Conservation (phyloP, 2,797 vertebrate genomes). For the Mormyrops attenuatus region DNA sequence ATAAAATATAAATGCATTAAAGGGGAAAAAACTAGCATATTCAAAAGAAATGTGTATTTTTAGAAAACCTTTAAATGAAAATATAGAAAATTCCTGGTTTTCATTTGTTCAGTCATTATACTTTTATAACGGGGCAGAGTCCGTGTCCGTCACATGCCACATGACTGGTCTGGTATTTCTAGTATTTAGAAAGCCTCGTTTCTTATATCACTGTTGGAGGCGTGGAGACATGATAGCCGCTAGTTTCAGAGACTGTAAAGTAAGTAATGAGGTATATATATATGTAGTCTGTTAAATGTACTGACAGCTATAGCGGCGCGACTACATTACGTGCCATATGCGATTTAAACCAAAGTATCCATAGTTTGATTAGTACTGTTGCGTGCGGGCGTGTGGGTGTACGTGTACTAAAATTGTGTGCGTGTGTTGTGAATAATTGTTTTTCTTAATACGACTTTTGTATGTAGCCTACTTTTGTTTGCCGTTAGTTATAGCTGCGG, state of each 20-base stretch:
- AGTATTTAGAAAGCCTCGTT: not conserved
- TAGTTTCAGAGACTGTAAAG: conserved; percentile 24
- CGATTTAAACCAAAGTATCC: not conserved
- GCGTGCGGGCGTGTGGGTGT: not conserved
- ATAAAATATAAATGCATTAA: not conserved
- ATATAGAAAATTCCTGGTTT: not conserved
- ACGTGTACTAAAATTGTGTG: not conserved
- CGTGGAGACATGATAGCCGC: not conserved
- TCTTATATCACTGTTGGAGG: not conserved
- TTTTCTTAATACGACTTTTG: not conserved
- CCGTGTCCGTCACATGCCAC: not conserved
- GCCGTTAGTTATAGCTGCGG: not conserved
- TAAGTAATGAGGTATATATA: not conserved
- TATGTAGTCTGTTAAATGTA: not conserved
- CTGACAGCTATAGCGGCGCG: not conserved
- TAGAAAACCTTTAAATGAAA: not conserved
- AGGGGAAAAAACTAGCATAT: not conserved
- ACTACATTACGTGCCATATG: not conserved
- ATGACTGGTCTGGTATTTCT: not conserved
- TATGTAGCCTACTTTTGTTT: not conserved
- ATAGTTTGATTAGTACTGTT: not conserved
- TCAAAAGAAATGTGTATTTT: not conserved
- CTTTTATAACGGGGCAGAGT: not conserved
- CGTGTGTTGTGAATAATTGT: not conserved
- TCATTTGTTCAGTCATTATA: not conserved